Evolutionary conservation across 2,888 invertebrate species (phyloP), one percentile per base, ranked within the genome.

Genomic region (Volucella zonaria): DNA sequence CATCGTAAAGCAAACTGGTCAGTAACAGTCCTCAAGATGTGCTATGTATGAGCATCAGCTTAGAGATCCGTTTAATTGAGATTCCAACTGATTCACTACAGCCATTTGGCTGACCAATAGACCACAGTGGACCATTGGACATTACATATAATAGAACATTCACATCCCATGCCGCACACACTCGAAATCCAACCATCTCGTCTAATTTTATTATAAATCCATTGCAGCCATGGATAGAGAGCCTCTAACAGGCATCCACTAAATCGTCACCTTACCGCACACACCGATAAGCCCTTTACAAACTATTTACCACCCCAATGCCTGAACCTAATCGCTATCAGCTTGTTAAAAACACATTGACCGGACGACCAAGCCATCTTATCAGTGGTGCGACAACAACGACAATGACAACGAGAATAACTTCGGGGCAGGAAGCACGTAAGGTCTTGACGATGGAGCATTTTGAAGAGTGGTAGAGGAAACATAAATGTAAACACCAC

Each of bases 261-360:
- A 61, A 79, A 76, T 83, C 71, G 66, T 71, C 83, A 80, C 70
- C 67, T 61, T 66, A 68, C 68, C 70, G n/a, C 58, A 78, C 18
- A 47, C 43, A 15, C 8, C 43, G 52, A 10, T n/a, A 54, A 12
- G 12, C 23, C 31, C 31, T 31, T 31, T 6, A 31, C 6, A 31
- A 67, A 43, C 14, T 6, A 23, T 23, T 1, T 23, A n/a, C 43
- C 45, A 45, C 15, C 66, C 12, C 49, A 59, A 79, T 2, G 75
- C 66, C 66, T 15, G 9, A 43, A 49, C 42, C 31, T 70, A 23
- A 12, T 71, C 67, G 70, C 66, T 75, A 75, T 83, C 83, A 79
- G 79, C 77, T 82, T 77, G 77, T 82, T 82, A 82, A 77, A 82
- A 82, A 71, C 77, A 82, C 77, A 82, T 80, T 75, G 83, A 80